These are phyloP conservation scores for Cichladusa arquata DNA, from an alignment of 2,113 vertebrate species.

Conservation along the genomic window DNA sequence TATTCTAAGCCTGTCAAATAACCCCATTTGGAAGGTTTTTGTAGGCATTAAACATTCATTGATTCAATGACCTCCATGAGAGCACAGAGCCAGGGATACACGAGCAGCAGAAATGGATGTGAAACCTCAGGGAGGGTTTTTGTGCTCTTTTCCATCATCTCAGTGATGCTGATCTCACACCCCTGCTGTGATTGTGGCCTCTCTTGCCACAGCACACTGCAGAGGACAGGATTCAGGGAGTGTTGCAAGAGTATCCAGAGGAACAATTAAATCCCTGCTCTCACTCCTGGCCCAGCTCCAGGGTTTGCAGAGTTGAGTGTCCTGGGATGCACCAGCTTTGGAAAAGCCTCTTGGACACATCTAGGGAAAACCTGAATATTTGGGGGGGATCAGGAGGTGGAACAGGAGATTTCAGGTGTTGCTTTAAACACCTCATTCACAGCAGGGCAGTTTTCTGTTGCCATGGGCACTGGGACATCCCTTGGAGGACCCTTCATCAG, in stretches of 20 bases:
- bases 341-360: background rate
- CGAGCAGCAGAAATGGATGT: background rate
- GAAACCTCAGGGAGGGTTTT: background rate
- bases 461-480: rapidly evolving
- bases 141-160: background rate
- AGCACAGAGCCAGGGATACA: background rate
- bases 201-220: background rate
- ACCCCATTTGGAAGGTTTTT: background rate
- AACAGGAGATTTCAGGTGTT: background rate
- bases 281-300: rapidly evolving
- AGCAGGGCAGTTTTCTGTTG: background rate
- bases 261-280: background rate
- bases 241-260: background rate
- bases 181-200: background rate
- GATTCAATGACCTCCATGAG: background rate
- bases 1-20: background rate
- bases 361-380: background rate
- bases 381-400: no score
- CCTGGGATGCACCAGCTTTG: background rate
- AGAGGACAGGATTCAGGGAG: background rate
- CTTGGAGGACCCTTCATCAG: background rate
- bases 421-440: background rate
- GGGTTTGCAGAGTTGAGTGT: background rate
- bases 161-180: rapidly evolving
- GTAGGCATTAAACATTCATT: background rate